Evolutionary conservation across 2,113 vertebrate genomes (phyloP).

Genomic region (Lepisosteus oculatus): DNA sequence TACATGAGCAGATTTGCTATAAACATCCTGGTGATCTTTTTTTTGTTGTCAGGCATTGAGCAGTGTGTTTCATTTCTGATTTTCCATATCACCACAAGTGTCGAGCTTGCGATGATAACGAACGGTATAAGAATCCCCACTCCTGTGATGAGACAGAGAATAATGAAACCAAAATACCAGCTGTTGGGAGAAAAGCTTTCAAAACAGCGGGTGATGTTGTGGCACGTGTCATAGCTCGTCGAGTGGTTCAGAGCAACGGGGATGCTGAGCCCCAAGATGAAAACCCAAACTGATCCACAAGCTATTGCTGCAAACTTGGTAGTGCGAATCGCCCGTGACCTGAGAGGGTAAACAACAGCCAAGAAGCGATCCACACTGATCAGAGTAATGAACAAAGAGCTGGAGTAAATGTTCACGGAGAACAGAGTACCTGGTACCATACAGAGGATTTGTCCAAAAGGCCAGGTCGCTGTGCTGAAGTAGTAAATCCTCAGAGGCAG

Average conservation of each 20-base stretch:
- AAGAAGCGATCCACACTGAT: constrained; percentile 37
- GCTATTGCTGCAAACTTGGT: background rate
- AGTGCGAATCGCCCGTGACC: constrained; percentile 20
- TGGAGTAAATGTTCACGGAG: constrained; percentile 34
- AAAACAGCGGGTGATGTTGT: constrained; percentile 19
- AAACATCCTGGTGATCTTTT: constrained; percentile 35
- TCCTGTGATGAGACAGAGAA: constrained; percentile 21
- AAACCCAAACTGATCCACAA: constrained; percentile 25
- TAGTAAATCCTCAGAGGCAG: constrained; percentile 36
- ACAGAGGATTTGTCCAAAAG: constrained; percentile 23
- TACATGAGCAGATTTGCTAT: constrained; percentile 37
- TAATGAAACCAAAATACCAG: constrained; percentile 24
- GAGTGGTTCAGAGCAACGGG: constrained; percentile 26
- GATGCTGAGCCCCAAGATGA: constrained; percentile 19
- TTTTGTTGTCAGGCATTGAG: constrained; percentile 13
- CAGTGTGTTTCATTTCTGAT: background rate
- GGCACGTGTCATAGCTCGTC: background rate
- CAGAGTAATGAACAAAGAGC: constrained; percentile 31
- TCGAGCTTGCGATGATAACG: constrained; percentile 27
- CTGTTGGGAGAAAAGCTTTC: background rate
- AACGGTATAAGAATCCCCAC: constrained; percentile 30
- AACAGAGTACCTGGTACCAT: constrained; percentile 32
- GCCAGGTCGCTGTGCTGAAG: constrained; percentile 26
- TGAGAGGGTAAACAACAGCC: constrained; percentile 35
- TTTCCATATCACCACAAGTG: constrained; percentile 21